Base-by-base conservation (phyloP, 2,888 invertebrate genomes). In the Elmis aenea region DNA sequence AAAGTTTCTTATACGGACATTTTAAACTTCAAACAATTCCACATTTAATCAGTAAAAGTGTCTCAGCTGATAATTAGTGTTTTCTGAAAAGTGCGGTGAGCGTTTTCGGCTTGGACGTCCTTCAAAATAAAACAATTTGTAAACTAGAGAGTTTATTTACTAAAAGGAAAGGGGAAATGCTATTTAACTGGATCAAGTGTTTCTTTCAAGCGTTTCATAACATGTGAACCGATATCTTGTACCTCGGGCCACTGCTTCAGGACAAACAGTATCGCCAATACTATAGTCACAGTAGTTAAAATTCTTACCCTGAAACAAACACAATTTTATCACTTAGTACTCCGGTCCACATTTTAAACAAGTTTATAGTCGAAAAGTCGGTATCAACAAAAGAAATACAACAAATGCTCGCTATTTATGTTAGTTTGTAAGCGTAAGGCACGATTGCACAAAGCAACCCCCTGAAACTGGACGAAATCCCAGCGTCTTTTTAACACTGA, bases 201-300 rank as follows among this genome's bases (percentile, higher is more conserved):
- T 70, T 85, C 83, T 67, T 85, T 85, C 59, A 87, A 76, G 55
- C 84, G 77, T 54, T 83, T 77, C 71, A 85, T 77, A 47, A 86
- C 76, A 55, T 87, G 86, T 48, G 83, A 82, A 11, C 86, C 86
- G 49, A 88, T 80, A 58, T 87, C 87, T 62, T 82, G 77, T 52
- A 90, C 83, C 66, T 90, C 90, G 33, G 89, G 90, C 90, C 90
- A 91, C 62, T 90, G 90, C 62, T 85, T 83, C 64, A 89, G 76
- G 52, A 89, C 82, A 74, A 89, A 83, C 54, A 89, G 82, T 55
- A 87, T 81, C 37, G 85, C 75, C 71, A 88, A 77, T 44, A 90
- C 83, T 50, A 87, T 83, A 51, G 87, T 66, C 58, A 84, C 80
- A 33, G 91, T 91, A 45, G 89, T 88, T 62, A 91, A 70, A 54